Conservation (phyloP, 2,797 vertebrate species). For the Adelosebastes latens region DNA sequence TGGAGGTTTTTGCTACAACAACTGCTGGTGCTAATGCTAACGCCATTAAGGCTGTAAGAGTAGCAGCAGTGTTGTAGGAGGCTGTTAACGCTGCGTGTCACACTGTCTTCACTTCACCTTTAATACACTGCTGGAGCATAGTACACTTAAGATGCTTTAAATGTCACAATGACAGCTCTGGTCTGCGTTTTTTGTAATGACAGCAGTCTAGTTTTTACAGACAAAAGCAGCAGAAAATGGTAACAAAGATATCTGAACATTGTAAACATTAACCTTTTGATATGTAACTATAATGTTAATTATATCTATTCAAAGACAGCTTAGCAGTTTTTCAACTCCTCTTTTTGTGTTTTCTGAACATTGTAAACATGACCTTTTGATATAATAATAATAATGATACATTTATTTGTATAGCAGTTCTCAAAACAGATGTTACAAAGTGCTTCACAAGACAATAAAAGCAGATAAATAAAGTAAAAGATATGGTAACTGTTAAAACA, state of each 20-base stretch:
- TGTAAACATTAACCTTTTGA: not conserved
- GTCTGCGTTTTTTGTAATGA: not conserved
- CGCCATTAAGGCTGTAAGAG: not conserved
- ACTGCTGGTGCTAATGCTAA: not conserved
- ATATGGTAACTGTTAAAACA: too few species aligned
- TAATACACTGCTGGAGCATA: not conserved
- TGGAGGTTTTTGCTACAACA: not conserved
- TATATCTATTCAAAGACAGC: not conserved
- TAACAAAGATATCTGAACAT: not conserved
- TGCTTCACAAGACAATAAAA: too few species aligned
- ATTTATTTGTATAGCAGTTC: too few species aligned
- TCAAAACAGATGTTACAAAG: too few species aligned
- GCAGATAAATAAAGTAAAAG: too few species aligned
- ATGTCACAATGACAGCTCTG: too few species aligned
- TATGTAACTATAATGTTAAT: too few species aligned
- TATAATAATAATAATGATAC: too few species aligned
- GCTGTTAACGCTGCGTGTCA: slow-evolving; percentile 33
- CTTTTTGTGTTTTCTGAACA: too few species aligned
- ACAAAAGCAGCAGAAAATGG: not conserved
- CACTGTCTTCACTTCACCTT: not conserved
- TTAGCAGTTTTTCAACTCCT: too few species aligned
- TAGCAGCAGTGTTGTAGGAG: not conserved
- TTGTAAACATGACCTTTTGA: too few species aligned
- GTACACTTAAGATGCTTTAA: not conserved
- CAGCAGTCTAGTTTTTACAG: not conserved